Evolutionary conservation across 2,113 vertebrate genomes (phyloP).

Genomic region (Thymallus thymallus): DNA sequence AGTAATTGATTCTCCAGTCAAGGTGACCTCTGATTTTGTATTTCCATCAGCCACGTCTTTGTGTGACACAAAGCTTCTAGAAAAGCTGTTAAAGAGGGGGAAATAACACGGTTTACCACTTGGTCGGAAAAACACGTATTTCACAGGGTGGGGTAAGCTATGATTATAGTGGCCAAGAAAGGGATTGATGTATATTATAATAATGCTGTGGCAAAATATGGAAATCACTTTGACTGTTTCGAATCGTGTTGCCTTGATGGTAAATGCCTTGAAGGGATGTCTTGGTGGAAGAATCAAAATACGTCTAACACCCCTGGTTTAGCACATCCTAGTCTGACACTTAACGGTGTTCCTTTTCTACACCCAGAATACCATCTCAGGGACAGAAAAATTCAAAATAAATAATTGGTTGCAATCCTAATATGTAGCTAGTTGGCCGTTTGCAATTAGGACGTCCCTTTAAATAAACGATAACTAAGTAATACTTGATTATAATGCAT

Average conservation of each 20-base stretch:
- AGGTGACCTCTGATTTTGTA: slow-evolving; percentile 84
- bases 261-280: slow-evolving; percentile 19
- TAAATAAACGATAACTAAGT: slow-evolving; percentile 56
- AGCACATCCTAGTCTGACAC: slow-evolving; percentile 3
- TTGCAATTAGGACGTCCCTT: slow-evolving; percentile 37
- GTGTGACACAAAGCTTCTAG: slow-evolving; percentile 57
- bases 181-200: not conserved
- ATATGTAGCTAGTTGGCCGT: slow-evolving; percentile 30
- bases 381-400: slow-evolving; percentile 10
- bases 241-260: slow-evolving; percentile 24
- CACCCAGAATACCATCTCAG: slow-evolving; percentile 10
- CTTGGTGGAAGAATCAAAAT: slow-evolving; percentile 15
- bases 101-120: slow-evolving; percentile 20
- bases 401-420: slow-evolving; percentile 34
- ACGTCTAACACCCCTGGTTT: not conserved
- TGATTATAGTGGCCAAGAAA: not conserved
- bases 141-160: not conserved
- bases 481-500: slow-evolving; percentile 61
- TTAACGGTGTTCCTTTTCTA: not conserved
- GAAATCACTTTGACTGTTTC: slow-evolving; percentile 31
- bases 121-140: slow-evolving; percentile 6
- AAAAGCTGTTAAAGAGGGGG: slow-evolving; percentile 25
- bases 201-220: slow-evolving; percentile 29
- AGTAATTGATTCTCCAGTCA: slow-evolving; percentile 85
- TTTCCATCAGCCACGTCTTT: slow-evolving; percentile 72